phyloP scores from a whole-genome alignment of 2,888 invertebrate genomes.

The Pteria penguin region DNA sequence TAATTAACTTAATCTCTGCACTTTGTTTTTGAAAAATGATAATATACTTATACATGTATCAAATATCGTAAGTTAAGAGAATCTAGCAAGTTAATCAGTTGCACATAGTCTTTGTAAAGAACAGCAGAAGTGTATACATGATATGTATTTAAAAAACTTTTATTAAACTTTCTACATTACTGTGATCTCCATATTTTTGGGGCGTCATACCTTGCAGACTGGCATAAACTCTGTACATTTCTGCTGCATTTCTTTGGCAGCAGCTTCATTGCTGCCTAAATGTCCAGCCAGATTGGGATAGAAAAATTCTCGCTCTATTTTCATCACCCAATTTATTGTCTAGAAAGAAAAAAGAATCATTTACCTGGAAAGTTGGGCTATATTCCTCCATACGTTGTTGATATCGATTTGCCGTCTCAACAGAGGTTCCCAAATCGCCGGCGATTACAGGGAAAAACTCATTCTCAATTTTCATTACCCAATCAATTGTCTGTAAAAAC shows the following conservation, averaged over 20 bases:
- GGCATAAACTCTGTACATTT: conserved; percentile 74
- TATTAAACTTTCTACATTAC: too few species aligned
- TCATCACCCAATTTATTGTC: conserved; percentile 76
- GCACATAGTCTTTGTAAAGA: too few species aligned
- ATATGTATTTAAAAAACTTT: too few species aligned
- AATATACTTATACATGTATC: too few species aligned
- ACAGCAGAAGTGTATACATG: too few species aligned
- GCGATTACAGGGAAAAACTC: conserved; percentile 89
- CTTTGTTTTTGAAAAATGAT: too few species aligned
- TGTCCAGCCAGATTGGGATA: conserved; percentile 74
- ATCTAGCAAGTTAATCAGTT: too few species aligned
- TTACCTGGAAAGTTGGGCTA: conserved; percentile 77
- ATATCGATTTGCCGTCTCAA: conserved; percentile 71
- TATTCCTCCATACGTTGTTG: conserved; percentile 77
- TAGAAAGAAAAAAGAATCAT: conserved; percentile 45
- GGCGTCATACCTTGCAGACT: conserved; percentile 68
- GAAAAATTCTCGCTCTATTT: conserved; percentile 74
- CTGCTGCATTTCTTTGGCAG: conserved; percentile 68
- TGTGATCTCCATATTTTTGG: neutral
- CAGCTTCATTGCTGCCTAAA: conserved; percentile 69
- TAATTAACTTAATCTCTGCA: too few species aligned
- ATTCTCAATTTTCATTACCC: conserved; percentile 83
- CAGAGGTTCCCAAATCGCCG: conserved; percentile 84
- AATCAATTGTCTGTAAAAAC: conserved; percentile 79
- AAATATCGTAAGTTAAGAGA: too few species aligned